Evolutionary conservation across 2,113 vertebrate genomes (phyloP).

Genomic region (Ptyas mucosa): DNA sequence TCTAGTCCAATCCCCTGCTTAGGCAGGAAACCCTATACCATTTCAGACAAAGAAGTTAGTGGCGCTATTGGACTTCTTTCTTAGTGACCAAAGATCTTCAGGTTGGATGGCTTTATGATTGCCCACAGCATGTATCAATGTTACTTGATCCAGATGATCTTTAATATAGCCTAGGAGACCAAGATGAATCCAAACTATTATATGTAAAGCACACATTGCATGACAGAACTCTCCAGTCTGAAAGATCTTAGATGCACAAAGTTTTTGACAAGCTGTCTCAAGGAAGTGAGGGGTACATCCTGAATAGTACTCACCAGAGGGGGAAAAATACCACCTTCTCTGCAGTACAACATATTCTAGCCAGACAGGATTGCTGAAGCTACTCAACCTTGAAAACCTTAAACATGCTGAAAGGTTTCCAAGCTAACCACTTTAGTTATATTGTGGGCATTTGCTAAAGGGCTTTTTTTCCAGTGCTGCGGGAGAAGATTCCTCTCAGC

Average conservation of each 20-base stretch:
- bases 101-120: not conserved
- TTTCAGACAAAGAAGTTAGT: not conserved
- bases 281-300: not conserved
- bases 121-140: not conserved
- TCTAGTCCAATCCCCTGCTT: no score
- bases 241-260: not conserved
- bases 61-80: not conserved
- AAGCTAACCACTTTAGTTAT: not conserved
- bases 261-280: not conserved
- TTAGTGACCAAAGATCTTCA: not conserved
- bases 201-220: not conserved
- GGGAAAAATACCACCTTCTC: not conserved
- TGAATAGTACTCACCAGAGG: not conserved
- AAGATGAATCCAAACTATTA: not conserved
- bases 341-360: not conserved
- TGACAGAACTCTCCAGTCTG: not conserved
- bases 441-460: not conserved
- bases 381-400: not conserved
- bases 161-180: not conserved
- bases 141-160: not conserved
- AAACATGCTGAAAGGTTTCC: not conserved
- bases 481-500: not conserved
- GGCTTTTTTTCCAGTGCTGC: not conserved
- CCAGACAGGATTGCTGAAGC: not conserved
- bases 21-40: no score